Conservation (phyloP, 2,113 vertebrate genomes). For the Zapornia atra region DNA sequence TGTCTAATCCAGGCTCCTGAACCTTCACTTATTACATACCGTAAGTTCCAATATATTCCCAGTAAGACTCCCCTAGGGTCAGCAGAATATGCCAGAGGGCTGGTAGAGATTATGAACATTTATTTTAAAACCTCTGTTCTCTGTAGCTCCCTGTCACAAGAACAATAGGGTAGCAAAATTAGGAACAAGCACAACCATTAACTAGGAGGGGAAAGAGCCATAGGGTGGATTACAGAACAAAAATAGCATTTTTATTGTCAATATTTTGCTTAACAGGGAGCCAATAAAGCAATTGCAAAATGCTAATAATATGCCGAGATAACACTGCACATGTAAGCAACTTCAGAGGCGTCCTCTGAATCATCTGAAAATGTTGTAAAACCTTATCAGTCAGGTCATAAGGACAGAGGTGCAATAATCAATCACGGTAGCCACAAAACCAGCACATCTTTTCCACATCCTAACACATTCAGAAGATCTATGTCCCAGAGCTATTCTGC, state of each 20-base stretch:
- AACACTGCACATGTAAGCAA: conserved; percentile 31
- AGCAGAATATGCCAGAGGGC: conserved; percentile 71
- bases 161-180: conserved; percentile 61
- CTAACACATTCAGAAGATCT: neutral
- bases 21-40: conserved; percentile 71
- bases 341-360: neutral
- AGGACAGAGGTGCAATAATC: conserved; percentile 34
- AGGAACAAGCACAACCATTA: conserved; percentile 56
- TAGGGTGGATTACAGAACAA: conserved; percentile 34
- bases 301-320: conserved; percentile 35
- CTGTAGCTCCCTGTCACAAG: conserved; percentile 66
- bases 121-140: conserved; percentile 65
- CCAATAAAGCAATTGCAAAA: conserved; percentile 63
- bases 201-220: conserved; percentile 47
- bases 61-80: conserved; percentile 68
- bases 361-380: neutral
- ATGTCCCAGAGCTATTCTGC: neutral
- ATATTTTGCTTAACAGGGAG: conserved; percentile 77
- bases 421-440: neutral
- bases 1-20: conserved; percentile 55
- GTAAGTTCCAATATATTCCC: conserved; percentile 66
- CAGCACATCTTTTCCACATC: neutral
- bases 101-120: conserved; percentile 71
- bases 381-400: neutral
- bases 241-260: conserved; percentile 74